Evolutionary conservation across 2,888 invertebrate genomes (phyloP).

Genomic region (Exephanes ischioxanthus): DNA sequence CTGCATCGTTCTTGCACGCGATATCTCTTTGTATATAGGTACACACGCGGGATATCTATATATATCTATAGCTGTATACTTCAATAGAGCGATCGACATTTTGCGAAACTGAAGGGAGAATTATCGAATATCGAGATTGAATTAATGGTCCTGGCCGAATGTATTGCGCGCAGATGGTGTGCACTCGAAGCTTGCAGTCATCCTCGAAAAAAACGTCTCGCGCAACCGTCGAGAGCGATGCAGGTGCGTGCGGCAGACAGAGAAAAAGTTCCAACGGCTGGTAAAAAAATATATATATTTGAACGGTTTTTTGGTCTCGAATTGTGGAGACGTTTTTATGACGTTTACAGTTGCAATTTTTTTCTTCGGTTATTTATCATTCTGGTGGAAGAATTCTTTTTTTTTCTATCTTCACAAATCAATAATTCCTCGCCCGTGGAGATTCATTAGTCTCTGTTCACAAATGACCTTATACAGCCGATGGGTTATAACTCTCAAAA

Average conservation of each 20-base stretch:
- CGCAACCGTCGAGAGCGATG: constrained; percentile 20
- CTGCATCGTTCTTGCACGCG: constrained; percentile 12
- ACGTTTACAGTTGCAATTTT: neutral
- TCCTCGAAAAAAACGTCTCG: constrained; percentile 4
- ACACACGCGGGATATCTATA: neutral
- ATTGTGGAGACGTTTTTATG: constrained; percentile 6
- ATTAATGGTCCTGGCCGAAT: constrained; percentile 58
- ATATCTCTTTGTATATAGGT: constrained; percentile 35
- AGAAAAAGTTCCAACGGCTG: constrained; percentile 9
- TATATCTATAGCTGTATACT: constrained; percentile 10
- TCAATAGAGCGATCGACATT: constrained; percentile 37
- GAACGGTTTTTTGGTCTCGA: neutral
- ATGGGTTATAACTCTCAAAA: neutral
- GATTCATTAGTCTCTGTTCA: neutral
- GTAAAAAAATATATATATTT: constrained; percentile 1
- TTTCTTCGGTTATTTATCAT: neutral
- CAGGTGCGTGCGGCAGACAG: constrained; percentile 2
- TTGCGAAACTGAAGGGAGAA: constrained; percentile 49
- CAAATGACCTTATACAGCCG: neutral
- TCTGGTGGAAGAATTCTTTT: neutral
- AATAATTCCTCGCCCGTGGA: neutral
- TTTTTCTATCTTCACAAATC: neutral
- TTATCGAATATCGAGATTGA: constrained; percentile 66
- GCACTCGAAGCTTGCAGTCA: constrained; percentile 14
- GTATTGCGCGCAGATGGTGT: constrained; percentile 56